These are phyloP conservation scores for Homalodisca vitripennis DNA, from an alignment of 1,140 invertebrate species.

Conservation along the genomic window DNA sequence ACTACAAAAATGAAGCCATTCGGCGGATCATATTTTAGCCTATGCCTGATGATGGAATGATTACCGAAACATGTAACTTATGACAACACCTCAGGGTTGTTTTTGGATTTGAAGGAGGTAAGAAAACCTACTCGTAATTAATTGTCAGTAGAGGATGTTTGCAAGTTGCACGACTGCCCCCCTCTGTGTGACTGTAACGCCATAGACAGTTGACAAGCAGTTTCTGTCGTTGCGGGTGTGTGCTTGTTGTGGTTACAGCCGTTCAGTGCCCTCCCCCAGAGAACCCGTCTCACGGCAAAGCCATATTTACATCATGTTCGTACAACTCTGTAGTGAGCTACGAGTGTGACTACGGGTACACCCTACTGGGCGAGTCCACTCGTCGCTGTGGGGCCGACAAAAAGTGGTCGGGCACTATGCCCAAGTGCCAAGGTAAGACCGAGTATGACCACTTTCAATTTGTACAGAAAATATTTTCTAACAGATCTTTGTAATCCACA, in stretches of 20 bases:
- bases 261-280: conserved; percentile 87
- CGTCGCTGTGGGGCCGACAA: conserved; percentile 87
- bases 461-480: too few species aligned
- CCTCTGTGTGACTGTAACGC: too few species aligned
- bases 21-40: too few species aligned
- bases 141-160: too few species aligned
- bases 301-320: conserved; percentile 86
- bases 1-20: too few species aligned
- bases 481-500: too few species aligned
- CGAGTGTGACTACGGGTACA: conserved; percentile 90
- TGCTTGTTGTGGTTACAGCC: conserved; percentile 70
- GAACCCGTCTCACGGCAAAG: conserved; percentile 86
- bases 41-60: too few species aligned
- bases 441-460: neutral
- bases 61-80: too few species aligned
- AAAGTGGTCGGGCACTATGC: conserved; percentile 85
- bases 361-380: conserved; percentile 82
- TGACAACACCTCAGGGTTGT: too few species aligned
- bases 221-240: conserved; percentile 37
- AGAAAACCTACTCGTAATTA: too few species aligned
- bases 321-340: conserved; percentile 94
- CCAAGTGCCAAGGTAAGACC: conserved; percentile 77
- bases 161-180: too few species aligned
- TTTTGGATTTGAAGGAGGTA: too few species aligned
- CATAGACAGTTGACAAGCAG: conserved; percentile 9